Evolutionary conservation across 2,888 invertebrate genomes (phyloP).

Genomic region (Eupsilia transversa): DNA sequence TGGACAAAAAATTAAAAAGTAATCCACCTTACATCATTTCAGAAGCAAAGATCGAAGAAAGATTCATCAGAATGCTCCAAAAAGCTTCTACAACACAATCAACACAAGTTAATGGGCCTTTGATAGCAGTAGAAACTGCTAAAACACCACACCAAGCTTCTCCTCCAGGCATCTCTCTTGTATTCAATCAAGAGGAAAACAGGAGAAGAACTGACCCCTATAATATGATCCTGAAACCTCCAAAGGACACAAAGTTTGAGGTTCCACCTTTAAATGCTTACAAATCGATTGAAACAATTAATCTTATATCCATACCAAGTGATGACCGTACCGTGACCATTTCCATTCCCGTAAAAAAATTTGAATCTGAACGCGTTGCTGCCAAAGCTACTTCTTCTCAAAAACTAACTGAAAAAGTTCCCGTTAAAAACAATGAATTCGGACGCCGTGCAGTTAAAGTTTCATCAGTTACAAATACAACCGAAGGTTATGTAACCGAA

Average conservation of each 20-base stretch:
- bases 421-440: not conserved
- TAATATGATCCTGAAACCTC: conserved; percentile 33
- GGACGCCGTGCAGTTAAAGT: not conserved
- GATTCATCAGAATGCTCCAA: conserved; percentile 67
- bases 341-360: not conserved
- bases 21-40: conserved; percentile 58
- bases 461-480: conserved; percentile 12
- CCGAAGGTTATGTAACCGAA: conserved; percentile 9
- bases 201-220: conserved; percentile 50
- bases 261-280: not conserved
- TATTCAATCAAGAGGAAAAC: conserved; percentile 73
- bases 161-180: conserved; percentile 68
- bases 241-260: conserved; percentile 14
- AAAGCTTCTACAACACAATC: conserved; percentile 70
- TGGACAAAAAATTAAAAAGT: no score
- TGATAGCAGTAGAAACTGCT: conserved; percentile 47
- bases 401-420: not conserved
- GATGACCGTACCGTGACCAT: not conserved
- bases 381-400: conserved; percentile 11
- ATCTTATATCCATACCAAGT: not conserved
- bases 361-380: not conserved
- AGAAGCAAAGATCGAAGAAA: conserved; percentile 77
- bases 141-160: conserved; percentile 26
- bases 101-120: conserved; percentile 71
- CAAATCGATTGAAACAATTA: conserved; percentile 16